These are phyloP conservation scores for Coecobrya sp. DNA, from an alignment of 2,888 invertebrate species.

Conservation along the genomic window DNA sequence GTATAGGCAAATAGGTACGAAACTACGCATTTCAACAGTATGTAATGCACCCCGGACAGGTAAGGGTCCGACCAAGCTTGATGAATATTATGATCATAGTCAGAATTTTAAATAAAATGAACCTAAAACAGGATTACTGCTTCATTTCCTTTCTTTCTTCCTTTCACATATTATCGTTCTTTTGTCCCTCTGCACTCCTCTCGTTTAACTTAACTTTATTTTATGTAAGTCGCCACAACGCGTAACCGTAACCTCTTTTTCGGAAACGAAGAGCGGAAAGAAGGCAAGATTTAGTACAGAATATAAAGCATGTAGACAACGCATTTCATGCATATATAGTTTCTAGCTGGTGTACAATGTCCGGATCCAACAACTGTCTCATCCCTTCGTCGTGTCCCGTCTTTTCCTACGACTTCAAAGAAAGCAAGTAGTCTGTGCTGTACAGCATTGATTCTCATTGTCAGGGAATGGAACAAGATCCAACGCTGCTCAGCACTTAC, in stretches of 20 bases:
- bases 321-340: not conserved
- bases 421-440: not conserved
- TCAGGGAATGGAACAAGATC: not conserved
- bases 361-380: slow-evolving; percentile 18
- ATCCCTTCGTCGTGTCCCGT: not conserved
- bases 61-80: not conserved
- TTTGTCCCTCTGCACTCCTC: not conserved
- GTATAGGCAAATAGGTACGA: not conserved
- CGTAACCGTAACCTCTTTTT: slow-evolving; percentile 72
- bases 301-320: slow-evolving; percentile 28
- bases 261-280: slow-evolving; percentile 33
- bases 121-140: slow-evolving; percentile 65
- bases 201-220: not conserved
- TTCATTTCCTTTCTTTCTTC: slow-evolving; percentile 66
- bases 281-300: slow-evolving; percentile 36
- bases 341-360: not conserved
- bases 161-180: not conserved
- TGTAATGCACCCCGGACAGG: not conserved
- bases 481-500: not conserved
- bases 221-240: not conserved
- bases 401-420: not conserved
- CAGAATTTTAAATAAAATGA: slow-evolving; percentile 29
- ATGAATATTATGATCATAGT: slow-evolving; percentile 36
- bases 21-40: not conserved
- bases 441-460: slow-evolving; percentile 54